These are phyloP conservation scores for Zeugodacus cucurbitae DNA, from an alignment of 1,140 invertebrate genomes.

Conservation along the genomic window DNA sequence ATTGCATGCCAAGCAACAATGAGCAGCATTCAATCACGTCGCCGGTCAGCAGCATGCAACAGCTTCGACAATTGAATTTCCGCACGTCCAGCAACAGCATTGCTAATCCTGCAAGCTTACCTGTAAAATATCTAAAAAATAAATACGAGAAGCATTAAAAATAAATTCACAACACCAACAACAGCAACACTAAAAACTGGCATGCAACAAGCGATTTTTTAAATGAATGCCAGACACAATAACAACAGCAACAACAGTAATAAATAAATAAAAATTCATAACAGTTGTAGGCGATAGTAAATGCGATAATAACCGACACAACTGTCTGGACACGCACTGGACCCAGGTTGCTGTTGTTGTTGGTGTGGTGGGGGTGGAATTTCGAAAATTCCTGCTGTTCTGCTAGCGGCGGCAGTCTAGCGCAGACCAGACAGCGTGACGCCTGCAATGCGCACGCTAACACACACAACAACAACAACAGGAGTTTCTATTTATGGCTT, in stretches of 20 bases:
- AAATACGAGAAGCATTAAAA: neutral
- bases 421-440: constrained; percentile 17
- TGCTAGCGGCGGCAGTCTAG: neutral
- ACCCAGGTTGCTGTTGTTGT: neutral
- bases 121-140: constrained; percentile 23
- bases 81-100: neutral
- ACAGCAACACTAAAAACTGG: neutral
- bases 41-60: neutral
- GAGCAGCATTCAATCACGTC: constrained; percentile 6
- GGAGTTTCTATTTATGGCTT: neutral
- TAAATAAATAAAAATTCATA: constrained; percentile 20
- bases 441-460: neutral
- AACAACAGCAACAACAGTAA: neutral
- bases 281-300: constrained; percentile 36
- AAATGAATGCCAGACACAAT: constrained; percentile 5
- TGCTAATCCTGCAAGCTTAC: neutral
- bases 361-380: neutral
- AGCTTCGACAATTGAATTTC: constrained; percentile 16
- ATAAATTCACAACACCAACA: constrained; percentile 26
- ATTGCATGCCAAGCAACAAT: constrained; percentile 19
- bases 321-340: constrained; percentile 36
- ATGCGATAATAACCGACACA: constrained; percentile 32
- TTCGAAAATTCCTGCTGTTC: neutral
- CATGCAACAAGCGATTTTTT: constrained; percentile 36
- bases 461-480: neutral